Conservation (phyloP, 2,888 invertebrate species). For the Erpobdella octoculata region DNA sequence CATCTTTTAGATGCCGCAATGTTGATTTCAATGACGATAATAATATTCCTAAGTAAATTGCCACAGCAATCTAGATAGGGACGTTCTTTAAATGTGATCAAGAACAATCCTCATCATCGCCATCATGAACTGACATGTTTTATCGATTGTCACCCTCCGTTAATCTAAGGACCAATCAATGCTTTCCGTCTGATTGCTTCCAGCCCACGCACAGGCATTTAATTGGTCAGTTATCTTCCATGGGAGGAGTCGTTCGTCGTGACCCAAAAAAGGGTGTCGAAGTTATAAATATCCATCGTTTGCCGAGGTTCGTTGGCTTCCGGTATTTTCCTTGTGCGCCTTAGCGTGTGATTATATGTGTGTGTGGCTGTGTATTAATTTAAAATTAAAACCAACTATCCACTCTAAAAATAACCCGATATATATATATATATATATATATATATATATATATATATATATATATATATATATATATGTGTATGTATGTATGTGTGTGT, state of each 20-base stretch:
- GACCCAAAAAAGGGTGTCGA: not conserved
- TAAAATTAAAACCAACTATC: too few relatives aligned
- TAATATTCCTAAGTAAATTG: not conserved
- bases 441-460: too few relatives aligned
- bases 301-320: not conserved
- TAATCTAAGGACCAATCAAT: not conserved
- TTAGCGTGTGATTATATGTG: not conserved
- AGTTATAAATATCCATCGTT: constrained; percentile 4
- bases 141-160: not conserved
- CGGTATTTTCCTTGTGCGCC: too few relatives aligned
- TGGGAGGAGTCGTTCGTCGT: not conserved
- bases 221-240: constrained; percentile 10
- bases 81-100: not conserved
- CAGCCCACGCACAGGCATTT: not conserved
- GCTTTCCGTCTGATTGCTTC: not conserved
- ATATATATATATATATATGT: too few relatives aligned
- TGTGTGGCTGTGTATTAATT: not conserved
- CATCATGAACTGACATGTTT: not conserved
- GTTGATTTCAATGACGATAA: too few relatives aligned
- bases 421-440: too few relatives aligned
- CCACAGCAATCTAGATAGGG: not conserved
- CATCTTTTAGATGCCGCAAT: too few relatives aligned
- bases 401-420: too few relatives aligned
- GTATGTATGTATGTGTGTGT: too few relatives aligned
- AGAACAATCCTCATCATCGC: too few relatives aligned